Percentiles rank a stretch among this genome's conserved stretches.
Conservation (phyloP, 2,888 invertebrate species). For the Serripes groenlandicus region DNA sequence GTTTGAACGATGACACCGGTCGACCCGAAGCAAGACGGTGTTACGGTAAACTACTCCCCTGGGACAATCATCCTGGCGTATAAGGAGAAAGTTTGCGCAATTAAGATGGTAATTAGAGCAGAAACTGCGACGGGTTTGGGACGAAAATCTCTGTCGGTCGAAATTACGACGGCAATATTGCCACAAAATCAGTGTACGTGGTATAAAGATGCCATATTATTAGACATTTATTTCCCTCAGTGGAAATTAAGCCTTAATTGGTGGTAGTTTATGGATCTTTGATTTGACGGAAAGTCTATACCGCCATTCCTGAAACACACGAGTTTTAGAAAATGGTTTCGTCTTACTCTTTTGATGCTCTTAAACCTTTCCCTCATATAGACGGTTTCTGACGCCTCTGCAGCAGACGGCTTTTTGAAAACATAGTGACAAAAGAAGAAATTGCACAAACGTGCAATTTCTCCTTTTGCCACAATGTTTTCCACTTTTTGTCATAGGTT, state of each 20-base stretch:
- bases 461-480: too few species aligned
- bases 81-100: slow-evolving; percentile 16
- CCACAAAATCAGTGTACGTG: slow-evolving; percentile 24
- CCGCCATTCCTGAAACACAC: too few species aligned
- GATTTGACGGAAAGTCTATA: too few species aligned
- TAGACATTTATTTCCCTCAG: slow-evolving; percentile 18
- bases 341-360: too few species aligned
- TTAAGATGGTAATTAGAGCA: slow-evolving; percentile 13
- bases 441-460: too few species aligned
- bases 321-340: too few species aligned
- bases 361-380: too few species aligned
- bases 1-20: slow-evolving; percentile 8
- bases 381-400: too few species aligned
- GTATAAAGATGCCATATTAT: slow-evolving; percentile 24
- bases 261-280: slow-evolving; percentile 8
- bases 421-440: too few species aligned
- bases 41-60: slow-evolving; percentile 13
- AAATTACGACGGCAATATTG: slow-evolving; percentile 12
- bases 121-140: slow-evolving; percentile 1
- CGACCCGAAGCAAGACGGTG: slow-evolving; percentile 17
- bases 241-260: slow-evolving; percentile 29
- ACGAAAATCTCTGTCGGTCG: slow-evolving; percentile 23
- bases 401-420: too few species aligned
- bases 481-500: too few species aligned
- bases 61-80: slow-evolving; percentile 16